Base-by-base conservation (phyloP, 92 coral and sea anemone species). In the Epizoanthus fatuus region DNA sequence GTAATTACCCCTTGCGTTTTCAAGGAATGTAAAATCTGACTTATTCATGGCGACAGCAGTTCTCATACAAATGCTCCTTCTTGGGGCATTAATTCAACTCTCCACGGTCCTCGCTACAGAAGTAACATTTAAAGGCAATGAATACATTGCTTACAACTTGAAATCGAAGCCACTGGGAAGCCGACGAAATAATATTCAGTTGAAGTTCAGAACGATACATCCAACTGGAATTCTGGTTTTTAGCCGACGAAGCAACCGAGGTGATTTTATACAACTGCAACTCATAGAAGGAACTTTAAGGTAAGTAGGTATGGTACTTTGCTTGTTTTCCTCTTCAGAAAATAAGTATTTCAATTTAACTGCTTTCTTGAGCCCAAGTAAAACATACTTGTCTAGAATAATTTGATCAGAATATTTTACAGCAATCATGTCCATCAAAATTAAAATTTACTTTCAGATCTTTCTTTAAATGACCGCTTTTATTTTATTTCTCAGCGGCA, bases 41-140 rank as follows among this genome's bases (percentile, higher is more conserved):
- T 40, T 77, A 15, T 4, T 59, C 17, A 77, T 77, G 82, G 82
- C 69, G 69, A 58, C 69, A n/a, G 39, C 37, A 77, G 65, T 16
- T 19, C 39, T 37, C 64, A 60, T 5, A 19, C 70, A 38, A 17
- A 40, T 77, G 12, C 42, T 40, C 19, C 55, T 39, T 29, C 19
- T 58, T 40, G 29, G 52, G 53, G 70, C 58, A 19, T 17, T 77
- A 12, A 44, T 20, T 9, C 70, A 77, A 60, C 56, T 77, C 9
- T 77, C 69, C 63, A n/a, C 65, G 4, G 44, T 42, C 6, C 14
- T 60, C n/a, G 62, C 55, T 55, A 77, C 82, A 40, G 82, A 77
- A 60, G 82, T 77, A 19, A 77, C 82, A 38, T 77, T 77, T 7
- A 77, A 38, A n/a, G 82, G 82, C 35, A 54, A 51, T 4, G 82